Evolutionary conservation across 2,113 vertebrate species (phyloP).

Genomic region (Antigone vipio): DNA sequence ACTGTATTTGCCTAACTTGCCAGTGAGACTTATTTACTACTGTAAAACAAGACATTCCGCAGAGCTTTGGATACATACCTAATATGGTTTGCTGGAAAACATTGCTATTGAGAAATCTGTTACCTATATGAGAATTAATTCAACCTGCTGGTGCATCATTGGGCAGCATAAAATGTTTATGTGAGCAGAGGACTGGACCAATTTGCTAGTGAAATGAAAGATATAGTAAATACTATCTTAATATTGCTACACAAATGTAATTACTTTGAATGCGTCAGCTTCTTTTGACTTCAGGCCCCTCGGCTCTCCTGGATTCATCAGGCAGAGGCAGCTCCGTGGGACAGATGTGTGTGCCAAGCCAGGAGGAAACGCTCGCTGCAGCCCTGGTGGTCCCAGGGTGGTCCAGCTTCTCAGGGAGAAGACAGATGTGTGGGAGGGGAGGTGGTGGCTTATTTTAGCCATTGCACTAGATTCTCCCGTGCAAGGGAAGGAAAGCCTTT

Average conservation of each 20-base stretch:
- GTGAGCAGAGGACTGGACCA: background rate
- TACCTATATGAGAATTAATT: background rate
- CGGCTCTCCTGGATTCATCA: background rate
- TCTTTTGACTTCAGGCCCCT: background rate
- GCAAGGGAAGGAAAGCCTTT: background rate
- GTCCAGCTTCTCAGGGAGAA: background rate
- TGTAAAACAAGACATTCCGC: background rate
- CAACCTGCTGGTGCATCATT: background rate
- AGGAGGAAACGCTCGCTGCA: fast-evolving
- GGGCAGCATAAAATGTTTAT: background rate
- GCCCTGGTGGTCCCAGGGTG: too few species aligned
- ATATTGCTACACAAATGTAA: background rate
- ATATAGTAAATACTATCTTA: background rate
- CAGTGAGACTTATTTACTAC: background rate
- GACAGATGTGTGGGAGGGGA: background rate
- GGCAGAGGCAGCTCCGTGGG: background rate
- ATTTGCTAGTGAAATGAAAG: background rate
- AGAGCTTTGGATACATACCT: background rate
- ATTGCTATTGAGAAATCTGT: background rate
- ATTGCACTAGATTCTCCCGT: background rate
- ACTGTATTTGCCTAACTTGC: background rate
- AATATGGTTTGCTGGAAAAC: background rate
- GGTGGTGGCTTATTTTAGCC: background rate
- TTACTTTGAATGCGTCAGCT: background rate
- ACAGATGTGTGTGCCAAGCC: fast-evolving